These are phyloP conservation scores for Eutolmus rufibarbis DNA, from an alignment of 2,888 invertebrate species.

Conservation along the genomic window DNA sequence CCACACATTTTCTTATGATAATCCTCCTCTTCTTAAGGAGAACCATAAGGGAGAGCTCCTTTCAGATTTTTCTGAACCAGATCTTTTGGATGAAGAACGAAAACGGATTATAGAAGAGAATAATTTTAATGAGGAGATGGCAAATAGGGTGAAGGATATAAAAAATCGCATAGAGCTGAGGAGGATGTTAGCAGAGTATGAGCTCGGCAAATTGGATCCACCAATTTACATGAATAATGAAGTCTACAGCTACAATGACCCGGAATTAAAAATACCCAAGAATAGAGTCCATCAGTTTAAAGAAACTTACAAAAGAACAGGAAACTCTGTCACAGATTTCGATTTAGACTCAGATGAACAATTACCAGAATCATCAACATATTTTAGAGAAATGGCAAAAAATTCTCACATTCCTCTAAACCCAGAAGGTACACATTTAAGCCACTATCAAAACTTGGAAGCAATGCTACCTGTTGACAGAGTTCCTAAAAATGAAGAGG, in stretches of 20 bases:
- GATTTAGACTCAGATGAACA: constrained; percentile 56
- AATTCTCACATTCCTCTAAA: constrained; percentile 54
- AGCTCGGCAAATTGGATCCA: constrained; percentile 46
- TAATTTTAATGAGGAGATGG: constrained; percentile 52
- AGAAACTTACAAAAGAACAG: constrained; percentile 59
- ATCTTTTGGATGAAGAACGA: constrained; percentile 53
- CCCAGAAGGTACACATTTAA: background rate
- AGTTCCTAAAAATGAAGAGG: constrained; percentile 41
- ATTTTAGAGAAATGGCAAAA: constrained; percentile 64
- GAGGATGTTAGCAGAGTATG: constrained; percentile 55
- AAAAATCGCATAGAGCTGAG: constrained; percentile 57
- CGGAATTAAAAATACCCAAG: background rate
- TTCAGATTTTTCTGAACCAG: constrained; percentile 6
- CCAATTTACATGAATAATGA: constrained; percentile 43
- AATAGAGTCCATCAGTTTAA: constrained; percentile 57
- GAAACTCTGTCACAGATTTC: constrained; percentile 44
- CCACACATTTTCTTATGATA: constrained; percentile 38
- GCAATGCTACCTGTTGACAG: constrained; percentile 44
- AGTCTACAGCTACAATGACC: constrained; percentile 15
- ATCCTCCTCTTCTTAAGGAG: background rate
- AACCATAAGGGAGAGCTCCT: background rate
- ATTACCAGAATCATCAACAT: constrained; percentile 56
- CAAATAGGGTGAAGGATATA: constrained; percentile 53
- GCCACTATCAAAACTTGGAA: constrained; percentile 39
- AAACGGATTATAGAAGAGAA: constrained; percentile 54